phyloP scores from a whole-genome alignment of 53 echinoderm and acorn worm species.

The Zoroaster sp. region DNA sequence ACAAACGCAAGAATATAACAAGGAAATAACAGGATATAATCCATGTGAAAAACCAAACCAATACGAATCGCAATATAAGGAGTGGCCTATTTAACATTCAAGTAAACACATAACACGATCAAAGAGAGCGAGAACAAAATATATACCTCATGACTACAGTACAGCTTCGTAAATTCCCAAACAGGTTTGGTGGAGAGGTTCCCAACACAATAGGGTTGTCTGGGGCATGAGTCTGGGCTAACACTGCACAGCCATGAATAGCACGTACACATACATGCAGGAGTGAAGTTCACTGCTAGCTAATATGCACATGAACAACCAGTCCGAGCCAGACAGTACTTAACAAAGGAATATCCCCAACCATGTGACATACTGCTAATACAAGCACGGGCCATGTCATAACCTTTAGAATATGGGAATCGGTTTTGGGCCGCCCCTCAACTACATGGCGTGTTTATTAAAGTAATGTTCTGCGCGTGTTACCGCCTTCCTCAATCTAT shows the following conservation, averaged over 20 bases:
- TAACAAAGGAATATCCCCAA: slow-evolving; percentile 31
- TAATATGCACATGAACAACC: slow-evolving; percentile 36
- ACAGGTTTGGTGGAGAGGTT: background rate
- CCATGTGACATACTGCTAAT: slow-evolving; percentile 40
- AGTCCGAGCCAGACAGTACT: slow-evolving; percentile 42
- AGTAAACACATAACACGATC: background rate
- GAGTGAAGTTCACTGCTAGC: slow-evolving; percentile 43
- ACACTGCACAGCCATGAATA: background rate
- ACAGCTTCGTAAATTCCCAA: background rate
- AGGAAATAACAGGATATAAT: too few species aligned
- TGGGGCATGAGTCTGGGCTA: background rate
- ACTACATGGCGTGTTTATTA: slow-evolving; percentile 33
- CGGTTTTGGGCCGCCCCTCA: slow-evolving; percentile 13
- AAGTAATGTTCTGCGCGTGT: background rate
- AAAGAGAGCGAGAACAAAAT: background rate
- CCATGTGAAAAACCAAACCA: background rate
- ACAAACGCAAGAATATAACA: too few species aligned
- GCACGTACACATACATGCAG: slow-evolving; percentile 19
- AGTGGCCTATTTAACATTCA: background rate
- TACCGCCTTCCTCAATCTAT: background rate
- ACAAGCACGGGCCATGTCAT: slow-evolving; percentile 24
- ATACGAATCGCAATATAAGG: background rate
- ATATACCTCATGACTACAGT: background rate
- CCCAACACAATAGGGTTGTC: background rate
- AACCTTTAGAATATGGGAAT: slow-evolving; percentile 45